These are phyloP conservation scores for Gavialis gangeticus DNA, from an alignment of 2,113 vertebrate species.

Conservation along the genomic window DNA sequence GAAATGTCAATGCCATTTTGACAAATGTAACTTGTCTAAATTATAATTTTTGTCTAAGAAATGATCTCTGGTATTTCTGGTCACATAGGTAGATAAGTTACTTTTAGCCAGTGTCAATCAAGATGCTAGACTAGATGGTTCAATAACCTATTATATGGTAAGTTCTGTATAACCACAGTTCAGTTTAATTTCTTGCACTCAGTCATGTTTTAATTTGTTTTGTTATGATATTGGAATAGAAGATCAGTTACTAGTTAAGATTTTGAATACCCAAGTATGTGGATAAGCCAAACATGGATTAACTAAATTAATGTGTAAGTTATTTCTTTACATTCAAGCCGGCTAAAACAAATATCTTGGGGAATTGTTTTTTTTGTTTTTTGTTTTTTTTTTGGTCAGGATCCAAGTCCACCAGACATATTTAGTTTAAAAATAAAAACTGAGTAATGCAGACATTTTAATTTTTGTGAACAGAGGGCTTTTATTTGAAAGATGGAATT, in stretches of 20 bases:
- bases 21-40: too few species aligned
- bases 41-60: too few species aligned
- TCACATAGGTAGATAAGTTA: not conserved
- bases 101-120: not conserved
- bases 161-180: not conserved
- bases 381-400: not conserved
- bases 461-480: slow-evolving; percentile 13
- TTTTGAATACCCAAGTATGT: not conserved
- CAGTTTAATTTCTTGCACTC: not conserved
- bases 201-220: not conserved
- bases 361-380: not conserved
- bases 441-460: not conserved
- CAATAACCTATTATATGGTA: not conserved
- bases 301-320: slow-evolving; percentile 23
- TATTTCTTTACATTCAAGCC: slow-evolving; percentile 18
- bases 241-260: not conserved
- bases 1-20: too few species aligned
- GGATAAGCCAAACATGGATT: slow-evolving; percentile 22
- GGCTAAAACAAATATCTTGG: slow-evolving; percentile 11
- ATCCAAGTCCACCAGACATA: slow-evolving; percentile 1
- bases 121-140: not conserved
- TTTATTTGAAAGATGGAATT: not conserved
- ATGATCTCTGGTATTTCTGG: not conserved
- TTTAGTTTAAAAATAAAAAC: slow-evolving; percentile 13
- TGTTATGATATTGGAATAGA: not conserved